These are phyloP conservation scores for Drosophila bocqueti DNA, from an alignment of 1,140 invertebrate genomes.

Conservation along the genomic window DNA sequence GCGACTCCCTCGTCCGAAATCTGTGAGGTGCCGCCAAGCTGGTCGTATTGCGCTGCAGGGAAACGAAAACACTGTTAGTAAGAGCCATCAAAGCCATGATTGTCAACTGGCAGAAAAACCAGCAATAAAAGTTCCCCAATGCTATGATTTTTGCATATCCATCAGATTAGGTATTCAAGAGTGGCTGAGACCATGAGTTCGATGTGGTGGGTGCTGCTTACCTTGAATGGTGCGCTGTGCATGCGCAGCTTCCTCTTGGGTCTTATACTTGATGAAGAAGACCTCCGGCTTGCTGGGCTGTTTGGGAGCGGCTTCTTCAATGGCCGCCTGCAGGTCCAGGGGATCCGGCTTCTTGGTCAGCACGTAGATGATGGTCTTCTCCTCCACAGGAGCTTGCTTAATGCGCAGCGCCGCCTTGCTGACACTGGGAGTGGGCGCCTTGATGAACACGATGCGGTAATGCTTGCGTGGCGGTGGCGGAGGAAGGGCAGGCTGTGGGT, in stretches of 20 bases:
- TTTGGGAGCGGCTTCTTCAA: slow-evolving; percentile 87
- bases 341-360: slow-evolving; percentile 92
- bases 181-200: not conserved
- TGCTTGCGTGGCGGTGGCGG: slow-evolving; percentile 89
- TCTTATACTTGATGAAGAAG: slow-evolving; percentile 91
- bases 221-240: slow-evolving; percentile 84
- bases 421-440: slow-evolving; percentile 90
- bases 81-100: slow-evolving; percentile 6
- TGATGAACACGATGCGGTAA: slow-evolving; percentile 95
- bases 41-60: slow-evolving; percentile 80
- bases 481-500: slow-evolving; percentile 47
- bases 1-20: slow-evolving; percentile 80
- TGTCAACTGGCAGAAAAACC: slow-evolving; percentile 21
- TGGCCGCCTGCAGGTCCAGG: slow-evolving; percentile 85
- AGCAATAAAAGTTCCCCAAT: slow-evolving; percentile 26
- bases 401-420: slow-evolving; percentile 88
- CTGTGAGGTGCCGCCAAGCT: slow-evolving; percentile 80
- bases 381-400: slow-evolving; percentile 89
- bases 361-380: slow-evolving; percentile 94
- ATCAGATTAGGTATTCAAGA: slow-evolving; percentile 18
- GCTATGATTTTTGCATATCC: slow-evolving; percentile 29
- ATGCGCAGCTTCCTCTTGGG: slow-evolving; percentile 87
- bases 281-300: slow-evolving; percentile 91
- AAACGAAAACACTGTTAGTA: slow-evolving; percentile 14
- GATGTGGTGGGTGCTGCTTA: slow-evolving; percentile 46